Conservation (phyloP, 2,113 vertebrate species). For the Stegastes partitus region DNA sequence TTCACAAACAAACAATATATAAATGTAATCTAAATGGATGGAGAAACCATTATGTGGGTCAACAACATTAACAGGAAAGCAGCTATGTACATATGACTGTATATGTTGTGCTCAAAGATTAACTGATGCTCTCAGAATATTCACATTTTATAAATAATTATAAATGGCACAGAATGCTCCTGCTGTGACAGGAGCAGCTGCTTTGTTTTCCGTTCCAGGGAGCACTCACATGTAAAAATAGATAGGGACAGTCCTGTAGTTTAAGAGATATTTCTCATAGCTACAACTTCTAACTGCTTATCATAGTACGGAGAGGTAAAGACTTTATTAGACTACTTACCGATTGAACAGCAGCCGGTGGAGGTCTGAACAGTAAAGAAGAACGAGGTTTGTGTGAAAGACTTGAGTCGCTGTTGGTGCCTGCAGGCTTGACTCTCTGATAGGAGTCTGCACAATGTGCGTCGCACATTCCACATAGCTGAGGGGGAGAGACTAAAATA, state of each 20-base stretch:
- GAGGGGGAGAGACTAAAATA: slow-evolving; percentile 83
- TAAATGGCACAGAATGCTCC: neutral
- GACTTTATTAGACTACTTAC: slow-evolving; percentile 59
- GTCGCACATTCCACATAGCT: slow-evolving; percentile 79
- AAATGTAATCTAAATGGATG: no score
- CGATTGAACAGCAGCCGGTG: slow-evolving; percentile 17
- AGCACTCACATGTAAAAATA: slow-evolving; percentile 55
- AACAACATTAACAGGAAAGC: no score
- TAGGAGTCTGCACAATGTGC: slow-evolving; percentile 67
- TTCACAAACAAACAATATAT: no score
- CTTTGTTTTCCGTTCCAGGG: neutral
- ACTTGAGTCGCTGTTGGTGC: slow-evolving; percentile 13
- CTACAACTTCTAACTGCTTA: slow-evolving; percentile 31
- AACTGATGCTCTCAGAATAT: neutral
- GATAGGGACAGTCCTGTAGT: slow-evolving; percentile 19
- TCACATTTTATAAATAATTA: neutral
- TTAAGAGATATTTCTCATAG: neutral
- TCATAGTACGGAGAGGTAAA: neutral
- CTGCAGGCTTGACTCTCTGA: slow-evolving; percentile 28
- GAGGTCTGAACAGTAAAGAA: neutral
- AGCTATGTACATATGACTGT: neutral
- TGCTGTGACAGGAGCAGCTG: neutral
- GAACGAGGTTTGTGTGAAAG: neutral
- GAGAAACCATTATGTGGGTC: no score
- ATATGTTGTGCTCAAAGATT: neutral